Percentiles rank a stretch among this genome's conserved stretches.
Conservation (phyloP, 2,797 vertebrate genomes). For the Telmatherina bonti region DNA sequence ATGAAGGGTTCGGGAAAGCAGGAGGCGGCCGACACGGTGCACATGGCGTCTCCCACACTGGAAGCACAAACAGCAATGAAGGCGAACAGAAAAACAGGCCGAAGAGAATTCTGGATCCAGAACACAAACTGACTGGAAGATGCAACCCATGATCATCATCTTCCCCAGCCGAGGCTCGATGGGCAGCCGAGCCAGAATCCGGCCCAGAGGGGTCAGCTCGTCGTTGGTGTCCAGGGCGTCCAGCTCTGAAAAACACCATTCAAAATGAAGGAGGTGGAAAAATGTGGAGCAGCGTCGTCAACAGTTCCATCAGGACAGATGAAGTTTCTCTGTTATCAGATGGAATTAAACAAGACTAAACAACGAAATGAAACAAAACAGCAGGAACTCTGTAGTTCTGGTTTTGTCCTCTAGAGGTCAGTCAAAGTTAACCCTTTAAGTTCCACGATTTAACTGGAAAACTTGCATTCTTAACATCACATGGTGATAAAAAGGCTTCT, state of each 20-base stretch:
- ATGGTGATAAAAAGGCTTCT: no score
- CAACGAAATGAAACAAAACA: no score
- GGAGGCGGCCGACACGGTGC: constrained; percentile 94
- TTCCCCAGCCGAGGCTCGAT: constrained; percentile 97
- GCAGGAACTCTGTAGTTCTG: no score
- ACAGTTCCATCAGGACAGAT: no score
- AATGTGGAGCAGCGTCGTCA: no score
- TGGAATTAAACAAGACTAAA: no score
- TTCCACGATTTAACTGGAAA: no score
- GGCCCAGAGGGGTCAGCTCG: constrained; percentile 94
- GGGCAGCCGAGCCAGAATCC: constrained; percentile 93
- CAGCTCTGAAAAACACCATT: constrained; percentile 82
- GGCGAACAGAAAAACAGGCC: rapidly evolving
- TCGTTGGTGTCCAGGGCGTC: constrained; percentile 93
- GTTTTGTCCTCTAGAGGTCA: no score
- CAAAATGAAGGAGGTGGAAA: no score
- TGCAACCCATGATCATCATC: constrained; percentile 99
- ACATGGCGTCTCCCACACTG: constrained; percentile 94
- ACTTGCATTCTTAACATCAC: no score
- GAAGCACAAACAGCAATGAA: neutral
- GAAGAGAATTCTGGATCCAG: rapidly evolving
- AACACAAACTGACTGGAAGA: constrained; percentile 88
- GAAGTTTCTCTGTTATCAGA: no score
- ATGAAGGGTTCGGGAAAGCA: constrained; percentile 96
- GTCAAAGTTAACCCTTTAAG: no score